Evolutionary conservation across 2,888 invertebrate species (phyloP), one percentile per base, ranked within the genome.

Genomic region (Acanthosepion lycidas): DNA sequence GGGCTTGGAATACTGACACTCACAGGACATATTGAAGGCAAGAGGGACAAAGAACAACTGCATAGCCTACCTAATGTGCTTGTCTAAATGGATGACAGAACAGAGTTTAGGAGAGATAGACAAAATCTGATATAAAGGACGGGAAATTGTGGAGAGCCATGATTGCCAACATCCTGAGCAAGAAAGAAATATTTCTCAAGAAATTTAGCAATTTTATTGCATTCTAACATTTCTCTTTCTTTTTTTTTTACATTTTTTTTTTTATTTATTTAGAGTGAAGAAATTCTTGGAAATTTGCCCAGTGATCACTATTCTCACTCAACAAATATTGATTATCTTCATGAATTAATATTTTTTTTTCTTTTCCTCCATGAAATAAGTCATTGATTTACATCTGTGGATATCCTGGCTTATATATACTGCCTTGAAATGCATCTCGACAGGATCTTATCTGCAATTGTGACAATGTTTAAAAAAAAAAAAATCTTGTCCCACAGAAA

Each of bases 371-470:
- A 6, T 28, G 78, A 12, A 28, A 28, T 78, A 78, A 78, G n/a
- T 78, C 78, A 78, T 78, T 78, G 78, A 78, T 78, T 78, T 78
- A n/a, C n/a, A 78, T 78, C 78, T 78, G 28, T 78, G 78, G 78
- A 42, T 42, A 78, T 78, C 28, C 28, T 28, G 28, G 28, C 28
- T 28, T 28, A 78, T 78, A 78, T 78, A 28, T 28, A n/a, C 78
- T 78, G 78, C 78, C 28, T 78, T n/a, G 78, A 78, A 28, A 78
- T 28, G 28, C 26, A 78, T 78, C 5, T 28, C 8, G 78, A 78
- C 28, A 78, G 8, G 8, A 78, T 78, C 78, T 28, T 28, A 78
- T 78, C 8, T 28, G 28, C 6, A 78, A 78, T 28, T 28, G n/a
- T 78, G 78, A 28, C 78, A 78, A 28, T n/a, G 9, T 28, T 78